Evolutionary conservation across 2,113 vertebrate species (phyloP), one percentile per base, ranked within the genome.

Genomic region (Cepphus grylle): DNA sequence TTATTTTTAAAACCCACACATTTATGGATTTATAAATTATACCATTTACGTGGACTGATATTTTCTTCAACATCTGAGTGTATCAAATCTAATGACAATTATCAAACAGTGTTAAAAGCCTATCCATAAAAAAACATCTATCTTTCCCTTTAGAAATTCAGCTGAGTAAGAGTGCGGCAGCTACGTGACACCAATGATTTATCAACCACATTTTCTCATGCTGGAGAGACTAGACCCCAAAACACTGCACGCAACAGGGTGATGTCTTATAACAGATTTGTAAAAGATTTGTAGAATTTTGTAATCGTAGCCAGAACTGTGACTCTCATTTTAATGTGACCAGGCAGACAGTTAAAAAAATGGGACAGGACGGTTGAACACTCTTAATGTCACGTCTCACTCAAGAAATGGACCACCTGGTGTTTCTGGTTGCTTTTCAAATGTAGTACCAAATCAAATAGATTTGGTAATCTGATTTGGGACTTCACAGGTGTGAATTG

Each of bases 351-450:
- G 43, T 42, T 74, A 61, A 89, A 81, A 90, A 86, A 67, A 63
- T 5, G 38, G 17, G 25, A 55, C 8, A 65, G n/a, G 55, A 53
- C 73, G 58, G 32, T 27, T 71, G 81, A 86, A 90, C 58, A 61
- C n/a, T 50, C 55, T 59, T 82, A 59, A 67, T 74, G 82, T 88
- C 82, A 93, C 4, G 4, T 94, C 80, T 95, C 55, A 47, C 53
- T 56, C 50, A 62, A 93, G 86, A 93, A 92, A 85, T 40, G 45
- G 78, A 72, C 42, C 62, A 76, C 66, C 40, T 94, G 91, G 36
- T 76, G 42, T n/a, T 94, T 95, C 89, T 94, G 89, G 70, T 93
- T 84, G 62, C 49, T 85, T 85, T 91, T 94, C 66, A 97, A 82
- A 86, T 47, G 53, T 26, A 36, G 34, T 27, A 67, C 12, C 42